phyloP scores from a whole-genome alignment of 2,797 vertebrate genomes.

The Tangara arthus region DNA sequence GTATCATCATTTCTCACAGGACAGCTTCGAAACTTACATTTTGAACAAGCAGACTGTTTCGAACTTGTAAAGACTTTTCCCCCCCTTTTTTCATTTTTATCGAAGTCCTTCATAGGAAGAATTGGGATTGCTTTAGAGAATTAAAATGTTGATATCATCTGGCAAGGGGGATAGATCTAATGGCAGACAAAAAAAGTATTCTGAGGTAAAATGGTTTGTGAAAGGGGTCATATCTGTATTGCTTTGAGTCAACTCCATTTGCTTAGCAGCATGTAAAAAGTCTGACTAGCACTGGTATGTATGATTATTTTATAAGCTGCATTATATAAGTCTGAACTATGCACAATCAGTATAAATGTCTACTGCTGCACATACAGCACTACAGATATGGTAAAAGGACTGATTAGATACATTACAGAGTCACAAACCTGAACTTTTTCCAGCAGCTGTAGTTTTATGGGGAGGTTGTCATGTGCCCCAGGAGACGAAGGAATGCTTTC shows the following conservation, averaged over 20 bases:
- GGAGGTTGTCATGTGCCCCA: background rate
- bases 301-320: background rate
- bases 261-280: background rate
- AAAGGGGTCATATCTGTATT: background rate
- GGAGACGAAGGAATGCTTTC: background rate
- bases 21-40: background rate
- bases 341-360: background rate
- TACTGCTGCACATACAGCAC: background rate
- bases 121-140: background rate
- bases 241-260: background rate
- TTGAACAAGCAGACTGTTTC: background rate
- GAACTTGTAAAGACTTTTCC: background rate
- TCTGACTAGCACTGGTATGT: background rate
- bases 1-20: background rate
- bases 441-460: background rate
- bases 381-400: background rate
- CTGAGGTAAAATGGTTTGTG: background rate
- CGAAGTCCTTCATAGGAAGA: background rate
- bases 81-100: background rate
- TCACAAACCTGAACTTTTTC: background rate
- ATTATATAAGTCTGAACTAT: background rate
- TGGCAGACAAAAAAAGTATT: background rate
- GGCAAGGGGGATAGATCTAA: background rate
- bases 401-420: background rate
- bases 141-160: background rate